Percentiles rank a stretch among this genome's conserved stretches.
Conservation (phyloP, 2,888 invertebrate species). For the Protodeltote pygarga region DNA sequence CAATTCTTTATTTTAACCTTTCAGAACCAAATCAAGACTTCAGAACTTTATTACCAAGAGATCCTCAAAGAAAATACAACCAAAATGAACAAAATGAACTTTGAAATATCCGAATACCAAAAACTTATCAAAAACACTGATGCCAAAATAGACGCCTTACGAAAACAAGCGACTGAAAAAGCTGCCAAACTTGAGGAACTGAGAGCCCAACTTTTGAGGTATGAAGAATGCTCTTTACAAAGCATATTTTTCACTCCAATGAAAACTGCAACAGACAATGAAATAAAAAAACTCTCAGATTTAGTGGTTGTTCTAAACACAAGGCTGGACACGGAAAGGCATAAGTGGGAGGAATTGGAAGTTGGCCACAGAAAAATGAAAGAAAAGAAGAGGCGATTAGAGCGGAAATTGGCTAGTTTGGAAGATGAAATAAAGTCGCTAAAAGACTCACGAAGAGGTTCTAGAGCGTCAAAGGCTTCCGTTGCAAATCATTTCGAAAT, state of each 20-base stretch:
- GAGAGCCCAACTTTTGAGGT: slow-evolving; percentile 75
- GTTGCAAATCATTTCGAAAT: slow-evolving; percentile 54
- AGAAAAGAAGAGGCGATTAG: slow-evolving; percentile 79
- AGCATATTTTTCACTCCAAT: slow-evolving; percentile 83
- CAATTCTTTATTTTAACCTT: slow-evolving; percentile 37
- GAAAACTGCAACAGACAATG: slow-evolving; percentile 88
- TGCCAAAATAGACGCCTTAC: slow-evolving; percentile 81
- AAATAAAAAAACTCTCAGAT: slow-evolving; percentile 87
- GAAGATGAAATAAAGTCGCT: slow-evolving; percentile 65
- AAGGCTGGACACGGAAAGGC: slow-evolving; percentile 87
- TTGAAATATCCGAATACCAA: slow-evolving; percentile 73
- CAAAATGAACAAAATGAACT: slow-evolving; percentile 81
- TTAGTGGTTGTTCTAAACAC: slow-evolving; percentile 86
- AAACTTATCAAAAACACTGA: slow-evolving; percentile 81
- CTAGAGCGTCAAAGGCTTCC: slow-evolving; percentile 65
- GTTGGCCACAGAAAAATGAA: slow-evolving; percentile 83
- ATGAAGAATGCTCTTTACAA: slow-evolving; percentile 81
- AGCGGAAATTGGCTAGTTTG: slow-evolving; percentile 61
- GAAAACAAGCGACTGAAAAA: slow-evolving; percentile 79
- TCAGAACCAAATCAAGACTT: slow-evolving; percentile 82
- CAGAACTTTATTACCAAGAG: slow-evolving; percentile 81
- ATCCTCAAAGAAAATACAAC: slow-evolving; percentile 78
- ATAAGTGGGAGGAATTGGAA: slow-evolving; percentile 87
- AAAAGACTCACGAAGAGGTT: slow-evolving; percentile 65
- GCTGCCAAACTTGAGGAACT: slow-evolving; percentile 80